Base-by-base conservation (phyloP, 2,888 invertebrate genomes). In the Nemoura dubitans region DNA sequence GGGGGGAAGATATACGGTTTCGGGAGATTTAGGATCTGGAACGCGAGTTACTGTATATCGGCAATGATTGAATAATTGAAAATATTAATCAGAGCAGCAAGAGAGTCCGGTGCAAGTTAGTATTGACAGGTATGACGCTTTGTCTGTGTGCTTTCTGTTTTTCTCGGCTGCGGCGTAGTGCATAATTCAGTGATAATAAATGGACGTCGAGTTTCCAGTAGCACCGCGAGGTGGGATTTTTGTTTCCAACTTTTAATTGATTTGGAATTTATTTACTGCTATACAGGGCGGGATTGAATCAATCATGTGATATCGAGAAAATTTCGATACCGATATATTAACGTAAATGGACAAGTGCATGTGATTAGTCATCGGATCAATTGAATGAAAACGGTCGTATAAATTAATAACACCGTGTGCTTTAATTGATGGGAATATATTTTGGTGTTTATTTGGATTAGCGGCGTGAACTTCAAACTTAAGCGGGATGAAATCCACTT, bases 201-300 rank as follows among this genome's bases (percentile, higher is more conserved):
- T 59, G 59, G 59, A 59, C 14, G 59, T 59, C 21, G 16, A 21
- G 16, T 21, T 2, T 2, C 6, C 21, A 1, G 21, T 21, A 59
- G 14, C 59, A 21, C 21, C 21, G 59, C 21, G 59, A 21, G 14
- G 59, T 59, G 59, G 16, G 59, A 59, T 59, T 59, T 59, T 59
- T 59, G 59, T 59, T 59, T 59, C 59, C 59, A 59, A 59, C 16
- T 59, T 59, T 59, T 59, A 59, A 59, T 59, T 59, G 59, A 59
- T 59, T 59, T 59, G 59, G 21, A 59, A 59, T 59, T 59, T 59
- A 59, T 59, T 59, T 21, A 59, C 59, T 59, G 59, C 59, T 59
- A 36, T 36, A 36, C 6, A 16, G 59, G 59, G 59, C 14, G 14
- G 59, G 14, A 59, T 59, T 59, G 59, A 59, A 59, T 59, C 59